These are phyloP conservation scores for Eubasilissa splendida DNA, from an alignment of 2,888 invertebrate genomes.

Conservation along the genomic window DNA sequence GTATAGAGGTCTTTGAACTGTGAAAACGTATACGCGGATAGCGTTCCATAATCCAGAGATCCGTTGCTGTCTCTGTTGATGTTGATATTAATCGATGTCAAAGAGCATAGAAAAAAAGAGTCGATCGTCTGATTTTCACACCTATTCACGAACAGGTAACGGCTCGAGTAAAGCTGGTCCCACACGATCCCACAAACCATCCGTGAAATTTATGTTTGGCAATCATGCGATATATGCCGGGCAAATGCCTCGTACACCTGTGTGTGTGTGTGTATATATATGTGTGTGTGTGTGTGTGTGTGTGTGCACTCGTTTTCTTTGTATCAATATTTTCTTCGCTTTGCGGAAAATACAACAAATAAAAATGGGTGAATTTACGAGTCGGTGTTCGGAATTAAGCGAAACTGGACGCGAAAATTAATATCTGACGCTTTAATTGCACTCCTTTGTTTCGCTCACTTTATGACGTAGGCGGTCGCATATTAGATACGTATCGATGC, in stretches of 20 bases:
- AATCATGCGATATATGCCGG: slow-evolving; percentile 53
- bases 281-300: slow-evolving; percentile 13
- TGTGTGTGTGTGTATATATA: slow-evolving; percentile 4
- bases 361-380: slow-evolving; percentile 55
- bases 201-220: slow-evolving; percentile 53
- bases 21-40: no score
- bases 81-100: slow-evolving; percentile 34
- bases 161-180: slow-evolving; percentile 21
- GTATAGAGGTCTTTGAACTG: slow-evolving; percentile 2
- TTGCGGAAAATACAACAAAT: slow-evolving; percentile 51
- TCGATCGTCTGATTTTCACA: slow-evolving; percentile 39
- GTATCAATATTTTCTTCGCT: slow-evolving; percentile 46
- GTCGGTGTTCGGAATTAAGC: slow-evolving; percentile 55
- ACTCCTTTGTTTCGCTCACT: slow-evolving; percentile 38
- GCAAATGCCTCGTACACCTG: slow-evolving; percentile 5
- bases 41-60: neutral
- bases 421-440: slow-evolving; percentile 53
- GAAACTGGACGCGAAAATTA: slow-evolving; percentile 54
- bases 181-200: slow-evolving; percentile 43
- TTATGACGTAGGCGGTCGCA: neutral
- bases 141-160: slow-evolving; percentile 29
- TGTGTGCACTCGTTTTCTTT: slow-evolving; percentile 34
- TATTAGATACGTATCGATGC: slow-evolving; percentile 6
- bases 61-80: slow-evolving; percentile 5
- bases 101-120: slow-evolving; percentile 27